phyloP scores from a whole-genome alignment of 2,113 vertebrate species.

The Diglossa brunneiventris region DNA sequence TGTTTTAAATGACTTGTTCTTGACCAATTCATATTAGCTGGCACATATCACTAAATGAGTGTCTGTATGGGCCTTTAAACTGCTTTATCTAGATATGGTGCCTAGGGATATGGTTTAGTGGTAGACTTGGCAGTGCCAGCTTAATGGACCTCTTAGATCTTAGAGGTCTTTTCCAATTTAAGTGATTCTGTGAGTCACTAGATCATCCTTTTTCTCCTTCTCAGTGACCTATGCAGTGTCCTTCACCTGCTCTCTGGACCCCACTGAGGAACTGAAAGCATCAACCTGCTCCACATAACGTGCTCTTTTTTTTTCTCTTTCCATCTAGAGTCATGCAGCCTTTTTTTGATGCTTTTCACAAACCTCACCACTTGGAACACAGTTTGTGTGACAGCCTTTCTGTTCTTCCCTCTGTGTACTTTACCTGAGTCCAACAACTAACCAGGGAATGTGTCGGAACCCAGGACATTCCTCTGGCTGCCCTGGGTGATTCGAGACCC shows the following conservation, averaged over 20 bases:
- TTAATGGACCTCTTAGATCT: neutral
- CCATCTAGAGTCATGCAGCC: neutral
- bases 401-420: neutral
- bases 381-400: rapidly evolving
- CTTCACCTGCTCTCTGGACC: neutral
- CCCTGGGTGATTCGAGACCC: too few species aligned
- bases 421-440: rapidly evolving
- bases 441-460: neutral
- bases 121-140: neutral
- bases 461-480: too few species aligned
- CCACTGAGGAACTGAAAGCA: neutral
- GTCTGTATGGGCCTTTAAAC: neutral
- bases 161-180: neutral
- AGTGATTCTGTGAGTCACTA: neutral
- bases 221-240: neutral
- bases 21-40: neutral
- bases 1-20: neutral
- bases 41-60: neutral
- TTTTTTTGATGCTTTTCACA: neutral
- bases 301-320: neutral
- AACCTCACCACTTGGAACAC: neutral
- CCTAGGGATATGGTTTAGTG: neutral
- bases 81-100: neutral
- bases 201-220: neutral
- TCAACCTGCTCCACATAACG: neutral